Evolutionary conservation across 2,888 invertebrate species (phyloP).

Genomic region (Venusia cambrica): DNA sequence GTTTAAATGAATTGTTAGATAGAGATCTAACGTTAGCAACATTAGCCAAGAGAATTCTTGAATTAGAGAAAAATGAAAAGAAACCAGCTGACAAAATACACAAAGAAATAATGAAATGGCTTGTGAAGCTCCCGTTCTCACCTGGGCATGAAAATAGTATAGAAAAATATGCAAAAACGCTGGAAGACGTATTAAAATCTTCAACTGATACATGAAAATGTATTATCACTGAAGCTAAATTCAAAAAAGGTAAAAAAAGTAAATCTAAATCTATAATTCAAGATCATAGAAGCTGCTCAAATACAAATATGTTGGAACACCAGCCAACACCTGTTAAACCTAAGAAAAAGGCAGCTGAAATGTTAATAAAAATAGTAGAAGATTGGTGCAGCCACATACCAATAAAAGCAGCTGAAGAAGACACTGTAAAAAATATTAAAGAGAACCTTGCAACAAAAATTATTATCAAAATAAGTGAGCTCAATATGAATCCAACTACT

Average conservation of each 20-base stretch:
- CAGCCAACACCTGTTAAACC: constrained; percentile 22
- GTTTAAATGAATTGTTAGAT: constrained; percentile 40
- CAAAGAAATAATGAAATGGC: constrained; percentile 51
- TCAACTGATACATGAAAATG: constrained; percentile 43
- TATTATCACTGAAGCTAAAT: constrained; percentile 23
- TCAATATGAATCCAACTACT: constrained; percentile 44
- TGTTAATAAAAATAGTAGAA: constrained; percentile 47
- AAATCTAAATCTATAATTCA: constrained; percentile 30
- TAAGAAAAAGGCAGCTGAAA: constrained; percentile 43
- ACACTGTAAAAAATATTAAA: constrained; percentile 32
- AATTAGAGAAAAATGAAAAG: constrained; percentile 44
- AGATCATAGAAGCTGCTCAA: constrained; percentile 33
- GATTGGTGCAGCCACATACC: constrained; percentile 53
- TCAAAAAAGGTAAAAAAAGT: constrained; percentile 17
- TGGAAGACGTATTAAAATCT: constrained; percentile 42
- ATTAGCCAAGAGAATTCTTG: constrained; percentile 48
- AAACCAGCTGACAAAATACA: constrained; percentile 40
- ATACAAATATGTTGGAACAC: constrained; percentile 18
- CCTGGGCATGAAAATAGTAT: constrained; percentile 33
- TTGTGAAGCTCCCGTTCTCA: constrained; percentile 45
- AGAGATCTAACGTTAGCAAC: constrained; percentile 47
- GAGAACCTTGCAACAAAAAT: constrained; percentile 46
- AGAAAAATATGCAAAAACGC: constrained; percentile 36
- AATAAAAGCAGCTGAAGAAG: constrained; percentile 33
- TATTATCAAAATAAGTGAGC: constrained; percentile 52